phyloP scores from a whole-genome alignment of 1,140 invertebrate genomes.

The Atta cephalotes region DNA sequence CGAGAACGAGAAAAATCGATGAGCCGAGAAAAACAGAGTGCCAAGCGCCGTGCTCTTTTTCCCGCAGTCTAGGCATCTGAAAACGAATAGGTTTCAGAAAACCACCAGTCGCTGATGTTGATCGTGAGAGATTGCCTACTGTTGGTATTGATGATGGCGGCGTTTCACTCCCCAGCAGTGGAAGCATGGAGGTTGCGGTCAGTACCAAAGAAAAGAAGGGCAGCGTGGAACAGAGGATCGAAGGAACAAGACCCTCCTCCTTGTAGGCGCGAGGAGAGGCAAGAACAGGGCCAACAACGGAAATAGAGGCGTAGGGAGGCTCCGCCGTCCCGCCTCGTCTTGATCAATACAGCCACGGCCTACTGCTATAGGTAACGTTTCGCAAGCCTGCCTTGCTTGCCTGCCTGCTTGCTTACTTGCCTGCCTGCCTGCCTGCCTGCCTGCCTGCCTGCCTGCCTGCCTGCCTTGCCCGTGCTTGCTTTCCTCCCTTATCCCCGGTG shows the following conservation, averaged over 20 bases:
- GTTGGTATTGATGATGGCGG: conserved; percentile 59
- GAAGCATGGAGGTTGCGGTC: conserved; percentile 64
- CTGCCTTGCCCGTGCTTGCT: conserved; percentile 71
- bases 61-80: conserved; percentile 66
- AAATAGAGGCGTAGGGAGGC: conserved; percentile 84
- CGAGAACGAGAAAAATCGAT: conserved; percentile 43
- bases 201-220: conserved; percentile 66
- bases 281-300: conserved; percentile 84
- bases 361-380: conserved; percentile 84
- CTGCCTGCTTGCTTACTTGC: conserved; percentile 70
- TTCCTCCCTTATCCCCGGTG: conserved; percentile 68
- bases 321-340: conserved; percentile 83
- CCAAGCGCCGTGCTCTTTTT: not conserved
- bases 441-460: conserved; percentile 70
- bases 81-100: conserved; percentile 76
- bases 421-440: conserved; percentile 73
- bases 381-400: conserved; percentile 76
- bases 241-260: conserved; percentile 79
- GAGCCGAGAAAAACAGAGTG: conserved; percentile 23
- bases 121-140: conserved; percentile 45
- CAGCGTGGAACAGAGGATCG: conserved; percentile 54
- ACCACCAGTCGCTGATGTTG: conserved; percentile 54
- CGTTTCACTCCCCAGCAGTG: conserved; percentile 61
- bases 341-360: conserved; percentile 86
- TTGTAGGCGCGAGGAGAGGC: conserved; percentile 83